Conservation (phyloP, 2,888 invertebrate genomes). For the Drosophila kanekoi region DNA sequence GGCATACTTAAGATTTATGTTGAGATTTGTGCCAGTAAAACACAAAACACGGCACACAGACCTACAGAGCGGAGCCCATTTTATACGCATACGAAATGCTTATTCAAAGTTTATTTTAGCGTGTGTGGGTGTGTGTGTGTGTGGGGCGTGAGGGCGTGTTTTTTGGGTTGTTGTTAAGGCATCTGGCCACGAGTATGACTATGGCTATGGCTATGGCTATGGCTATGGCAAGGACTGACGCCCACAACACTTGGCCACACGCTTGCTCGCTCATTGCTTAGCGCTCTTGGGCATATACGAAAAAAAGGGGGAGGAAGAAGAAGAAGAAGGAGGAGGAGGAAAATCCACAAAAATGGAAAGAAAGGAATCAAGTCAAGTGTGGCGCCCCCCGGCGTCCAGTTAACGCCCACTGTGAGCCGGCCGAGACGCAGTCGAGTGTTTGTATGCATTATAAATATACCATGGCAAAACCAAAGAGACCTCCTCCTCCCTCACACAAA, state of each 20-base stretch:
- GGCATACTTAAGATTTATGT: conserved; percentile 77
- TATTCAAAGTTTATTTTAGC: conserved; percentile 78
- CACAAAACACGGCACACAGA: conserved; percentile 50
- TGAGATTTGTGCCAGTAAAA: conserved; percentile 70
- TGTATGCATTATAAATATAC: conserved; percentile 78
- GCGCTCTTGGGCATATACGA: conserved; percentile 59
- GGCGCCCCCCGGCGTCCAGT: conserved; percentile 65
- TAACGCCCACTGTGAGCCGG: conserved; percentile 62
- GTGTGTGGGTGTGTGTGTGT: conserved; percentile 15
- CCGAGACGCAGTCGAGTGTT: conserved; percentile 66
- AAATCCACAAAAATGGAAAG: conserved; percentile 49
- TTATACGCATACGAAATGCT: conserved; percentile 72
- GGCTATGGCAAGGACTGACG: conserved; percentile 44
- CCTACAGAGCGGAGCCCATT: conserved; percentile 37
- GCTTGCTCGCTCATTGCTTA: conserved; percentile 47
- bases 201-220: conserved; percentile 15
- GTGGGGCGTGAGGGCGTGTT: conserved; percentile 11
- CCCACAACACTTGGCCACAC: conserved; percentile 59
- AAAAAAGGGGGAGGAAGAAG: too few relatives aligned
- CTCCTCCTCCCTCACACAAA: neutral
- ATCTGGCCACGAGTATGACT: conserved; percentile 22
- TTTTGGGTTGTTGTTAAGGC: conserved; percentile 36
- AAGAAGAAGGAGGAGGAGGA: conserved; percentile 6
- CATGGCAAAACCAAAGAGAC: conserved; percentile 51
- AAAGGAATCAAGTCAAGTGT: conserved; percentile 76